Conservation (phyloP, 2,797 vertebrate species). For the Coluber constrictor region DNA sequence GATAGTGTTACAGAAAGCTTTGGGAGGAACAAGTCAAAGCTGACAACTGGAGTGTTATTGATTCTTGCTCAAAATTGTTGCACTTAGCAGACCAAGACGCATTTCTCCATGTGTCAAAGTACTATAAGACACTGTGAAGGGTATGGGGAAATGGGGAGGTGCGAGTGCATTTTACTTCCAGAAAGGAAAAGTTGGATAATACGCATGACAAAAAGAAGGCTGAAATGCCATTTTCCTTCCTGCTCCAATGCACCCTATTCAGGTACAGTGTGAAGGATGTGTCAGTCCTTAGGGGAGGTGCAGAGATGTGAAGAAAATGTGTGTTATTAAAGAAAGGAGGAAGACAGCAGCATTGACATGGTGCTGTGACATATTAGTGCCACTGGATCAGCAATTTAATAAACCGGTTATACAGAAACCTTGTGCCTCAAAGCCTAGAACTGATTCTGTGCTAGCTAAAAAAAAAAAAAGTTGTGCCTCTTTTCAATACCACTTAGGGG, state of each 20-base stretch:
- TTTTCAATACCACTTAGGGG: background rate
- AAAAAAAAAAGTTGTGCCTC: background rate
- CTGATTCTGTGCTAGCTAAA: background rate
- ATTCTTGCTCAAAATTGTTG: conserved; percentile 34
- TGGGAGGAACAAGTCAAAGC: conserved; percentile 23
- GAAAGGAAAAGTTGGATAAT: conserved; percentile 26
- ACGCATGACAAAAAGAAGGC: conserved; percentile 27
- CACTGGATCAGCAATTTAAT: background rate
- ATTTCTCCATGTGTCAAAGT: conserved; percentile 4
- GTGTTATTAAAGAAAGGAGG: background rate
- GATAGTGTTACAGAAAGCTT: background rate
- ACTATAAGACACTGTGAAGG: background rate
- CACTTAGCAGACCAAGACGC: conserved; percentile 32
- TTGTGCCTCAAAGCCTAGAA: background rate
- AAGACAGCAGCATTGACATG: background rate
- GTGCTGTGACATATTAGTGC: background rate
- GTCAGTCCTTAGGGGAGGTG: background rate
- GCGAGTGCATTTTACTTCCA: background rate
- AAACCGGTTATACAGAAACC: background rate
- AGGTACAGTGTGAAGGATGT: background rate
- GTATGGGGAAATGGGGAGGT: background rate
- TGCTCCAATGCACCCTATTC: conserved; percentile 19
- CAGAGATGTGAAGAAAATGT: conserved; percentile 7
- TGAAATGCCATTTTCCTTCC: conserved; percentile 15
- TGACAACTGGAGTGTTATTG: conserved; percentile 37